These are phyloP conservation scores for Orthosia incerta DNA, from an alignment of 2,888 invertebrate species.

Conservation along the genomic window DNA sequence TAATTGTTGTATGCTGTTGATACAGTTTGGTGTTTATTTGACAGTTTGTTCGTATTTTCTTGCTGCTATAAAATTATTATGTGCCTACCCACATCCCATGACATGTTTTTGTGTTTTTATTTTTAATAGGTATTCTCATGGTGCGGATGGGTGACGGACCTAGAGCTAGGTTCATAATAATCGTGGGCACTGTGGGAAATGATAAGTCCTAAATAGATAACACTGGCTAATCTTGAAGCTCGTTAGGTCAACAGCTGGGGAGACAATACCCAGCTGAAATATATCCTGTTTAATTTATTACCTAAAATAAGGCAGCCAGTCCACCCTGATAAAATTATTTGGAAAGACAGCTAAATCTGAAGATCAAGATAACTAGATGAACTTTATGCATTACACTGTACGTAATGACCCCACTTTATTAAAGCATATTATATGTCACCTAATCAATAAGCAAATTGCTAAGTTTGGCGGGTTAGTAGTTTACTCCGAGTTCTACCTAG, in stretches of 20 bases:
- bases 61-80: background rate
- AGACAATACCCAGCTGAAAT: constrained; percentile 1
- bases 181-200: background rate
- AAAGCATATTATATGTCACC: no score
- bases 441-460: background rate
- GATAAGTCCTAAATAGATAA: constrained; percentile 4
- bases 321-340: background rate
- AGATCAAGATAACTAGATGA: background rate
- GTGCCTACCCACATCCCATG: constrained; percentile 38
- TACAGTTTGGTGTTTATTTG: constrained; percentile 25
- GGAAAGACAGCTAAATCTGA: no score
- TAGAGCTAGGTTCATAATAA: background rate
- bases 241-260: background rate
- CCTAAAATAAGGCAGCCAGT: background rate
- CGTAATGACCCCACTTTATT: no score
- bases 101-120: background rate
- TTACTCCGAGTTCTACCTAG: no score
- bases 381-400: background rate
- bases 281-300: background rate
- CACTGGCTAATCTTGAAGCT: background rate
- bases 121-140: background rate
- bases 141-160: background rate
- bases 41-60: background rate
- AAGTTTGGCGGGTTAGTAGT: background rate
- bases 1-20: constrained; percentile 50